Percentiles rank a stretch among this genome's conserved stretches.
These are phyloP conservation scores for Strigamia transsilvanica DNA, from an alignment of 2,888 invertebrate genomes.

Conservation along the genomic window DNA sequence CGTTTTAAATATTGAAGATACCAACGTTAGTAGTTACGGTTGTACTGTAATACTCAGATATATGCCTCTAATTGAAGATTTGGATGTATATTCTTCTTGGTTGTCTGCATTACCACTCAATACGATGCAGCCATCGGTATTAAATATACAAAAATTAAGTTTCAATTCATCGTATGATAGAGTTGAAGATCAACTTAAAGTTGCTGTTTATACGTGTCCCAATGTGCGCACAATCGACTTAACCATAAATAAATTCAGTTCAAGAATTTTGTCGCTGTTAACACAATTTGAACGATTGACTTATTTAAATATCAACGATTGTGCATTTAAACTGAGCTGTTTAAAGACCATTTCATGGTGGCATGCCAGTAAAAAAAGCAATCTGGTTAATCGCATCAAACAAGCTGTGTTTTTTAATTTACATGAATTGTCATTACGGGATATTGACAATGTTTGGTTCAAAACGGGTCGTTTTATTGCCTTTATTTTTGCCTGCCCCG, in stretches of 20 bases:
- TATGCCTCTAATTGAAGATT: constrained; percentile 9
- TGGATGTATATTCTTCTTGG: neutral
- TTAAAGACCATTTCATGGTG: no score
- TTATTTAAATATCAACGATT: neutral
- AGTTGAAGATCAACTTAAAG: neutral
- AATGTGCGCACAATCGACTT: neutral
- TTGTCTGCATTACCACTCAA: neutral
- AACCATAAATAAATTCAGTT: neutral
- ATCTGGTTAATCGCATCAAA: no score
- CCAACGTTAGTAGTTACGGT: neutral
- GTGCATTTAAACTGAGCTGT: neutral
- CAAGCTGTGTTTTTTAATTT: neutral
- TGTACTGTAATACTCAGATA: neutral
- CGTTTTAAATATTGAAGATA: neutral
- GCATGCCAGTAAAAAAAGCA: no score
- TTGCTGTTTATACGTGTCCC: neutral
- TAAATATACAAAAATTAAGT: neutral
- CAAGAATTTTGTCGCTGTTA: neutral
- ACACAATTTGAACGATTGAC: neutral
- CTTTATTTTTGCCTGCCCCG: neutral
- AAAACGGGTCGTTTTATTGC: neutral
- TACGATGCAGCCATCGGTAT: neutral
- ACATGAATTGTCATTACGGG: neutral
- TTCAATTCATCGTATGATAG: neutral
- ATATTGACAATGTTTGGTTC: neutral